Evolutionary conservation across 1,140 invertebrate genomes (phyloP).

Genomic region (Cydia pomonella): DNA sequence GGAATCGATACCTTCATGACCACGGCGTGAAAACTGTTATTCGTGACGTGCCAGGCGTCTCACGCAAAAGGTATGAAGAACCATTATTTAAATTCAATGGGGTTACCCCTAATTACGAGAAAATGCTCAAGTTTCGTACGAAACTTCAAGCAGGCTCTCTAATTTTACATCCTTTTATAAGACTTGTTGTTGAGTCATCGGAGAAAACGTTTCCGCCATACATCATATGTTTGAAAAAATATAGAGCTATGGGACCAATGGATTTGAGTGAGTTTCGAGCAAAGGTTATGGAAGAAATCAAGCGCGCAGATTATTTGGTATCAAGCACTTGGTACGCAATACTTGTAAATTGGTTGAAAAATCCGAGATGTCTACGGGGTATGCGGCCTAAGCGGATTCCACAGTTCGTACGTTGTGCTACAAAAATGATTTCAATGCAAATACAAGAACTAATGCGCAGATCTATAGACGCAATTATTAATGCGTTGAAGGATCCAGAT

Average conservation of each 20-base stretch:
- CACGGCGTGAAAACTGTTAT: slow-evolving; percentile 78
- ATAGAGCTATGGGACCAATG: slow-evolving; percentile 72
- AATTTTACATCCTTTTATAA: slow-evolving; percentile 83
- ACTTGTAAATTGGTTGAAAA: slow-evolving; percentile 71
- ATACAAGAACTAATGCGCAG: slow-evolving; percentile 78
- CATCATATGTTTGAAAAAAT: slow-evolving; percentile 81
- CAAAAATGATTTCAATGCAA: slow-evolving; percentile 76
- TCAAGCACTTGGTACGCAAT: slow-evolving; percentile 76
- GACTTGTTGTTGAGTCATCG: slow-evolving; percentile 81
- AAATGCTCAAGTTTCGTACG: slow-evolving; percentile 81
- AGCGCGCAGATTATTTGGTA: slow-evolving; percentile 71
- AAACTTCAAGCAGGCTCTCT: slow-evolving; percentile 79
- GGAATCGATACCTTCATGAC: slow-evolving; percentile 75
- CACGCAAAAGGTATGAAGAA: slow-evolving; percentile 67
- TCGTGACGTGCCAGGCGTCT: slow-evolving; percentile 68
- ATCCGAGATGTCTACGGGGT: slow-evolving; percentile 66
- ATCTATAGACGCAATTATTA: slow-evolving; percentile 72
- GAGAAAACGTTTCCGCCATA: slow-evolving; percentile 78
- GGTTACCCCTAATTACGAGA: slow-evolving; percentile 81
- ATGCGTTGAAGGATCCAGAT: slow-evolving; percentile 59
- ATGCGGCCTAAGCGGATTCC: slow-evolving; percentile 65
- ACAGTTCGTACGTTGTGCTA: slow-evolving; percentile 68
- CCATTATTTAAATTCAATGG: slow-evolving; percentile 82
- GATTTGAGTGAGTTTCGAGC: slow-evolving; percentile 71
- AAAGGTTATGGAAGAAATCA: slow-evolving; percentile 74